A percentile compares a stretch with the other conserved stretches of the same genome.
These are phyloP conservation scores for Genyomyrus donnyi DNA, from an alignment of 2,113 vertebrate genomes.

Conservation along the genomic window DNA sequence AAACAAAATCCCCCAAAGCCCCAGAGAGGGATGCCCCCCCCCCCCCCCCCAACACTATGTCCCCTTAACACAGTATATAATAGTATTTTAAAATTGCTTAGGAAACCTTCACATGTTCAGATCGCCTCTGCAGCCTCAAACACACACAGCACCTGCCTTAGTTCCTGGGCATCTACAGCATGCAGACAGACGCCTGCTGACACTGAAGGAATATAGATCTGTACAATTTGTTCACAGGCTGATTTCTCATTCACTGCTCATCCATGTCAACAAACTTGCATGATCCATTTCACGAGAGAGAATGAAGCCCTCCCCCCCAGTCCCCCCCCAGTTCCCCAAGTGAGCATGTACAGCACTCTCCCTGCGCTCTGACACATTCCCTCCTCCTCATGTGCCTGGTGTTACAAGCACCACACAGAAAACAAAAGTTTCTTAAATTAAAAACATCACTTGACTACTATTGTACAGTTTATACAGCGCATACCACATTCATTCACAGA, in stretches of 20 bases:
- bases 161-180: not conserved
- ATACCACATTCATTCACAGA: constrained; percentile 36
- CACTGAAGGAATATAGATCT: constrained; percentile 32
- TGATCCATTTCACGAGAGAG: not conserved
- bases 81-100: constrained; percentile 6
- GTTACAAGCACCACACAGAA: not conserved
- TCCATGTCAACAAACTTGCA: not conserved
- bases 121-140: not conserved
- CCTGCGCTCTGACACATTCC: not conserved
- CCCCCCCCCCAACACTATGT: not conserved
- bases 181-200: constrained; percentile 8
- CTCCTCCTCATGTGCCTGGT: not conserved
- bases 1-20: too few species aligned
- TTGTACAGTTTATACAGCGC: constrained; percentile 42
- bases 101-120: not conserved
- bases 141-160: not conserved
- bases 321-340: not conserved
- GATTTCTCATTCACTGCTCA: not conserved
- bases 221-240: constrained; percentile 36
- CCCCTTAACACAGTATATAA: constrained; percentile 6
- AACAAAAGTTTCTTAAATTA: constrained; percentile 10
- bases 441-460: constrained; percentile 22
- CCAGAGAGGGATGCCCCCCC: too few species aligned
- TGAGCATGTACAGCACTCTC: not conserved
- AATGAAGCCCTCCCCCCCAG: not conserved